Evolutionary conservation across 2,797 vertebrate genomes (phyloP).

Genomic region (Austrolebias charrua): DNA sequence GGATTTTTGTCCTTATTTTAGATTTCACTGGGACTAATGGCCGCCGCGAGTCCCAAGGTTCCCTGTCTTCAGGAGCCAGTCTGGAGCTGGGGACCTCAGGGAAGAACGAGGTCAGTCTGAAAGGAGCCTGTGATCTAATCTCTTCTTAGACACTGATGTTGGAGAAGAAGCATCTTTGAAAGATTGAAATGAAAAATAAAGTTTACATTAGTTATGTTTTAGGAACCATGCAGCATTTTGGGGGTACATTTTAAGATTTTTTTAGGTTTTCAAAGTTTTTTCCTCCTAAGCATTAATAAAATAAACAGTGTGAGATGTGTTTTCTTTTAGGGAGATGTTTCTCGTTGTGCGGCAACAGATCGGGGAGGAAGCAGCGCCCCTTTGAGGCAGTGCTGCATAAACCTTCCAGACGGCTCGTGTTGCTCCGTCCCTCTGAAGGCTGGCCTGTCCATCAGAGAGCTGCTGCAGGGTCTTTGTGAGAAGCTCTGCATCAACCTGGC

Average conservation of each 20-base stretch:
- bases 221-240: too few species aligned
- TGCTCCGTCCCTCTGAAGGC: slow-evolving; percentile 85
- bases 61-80: slow-evolving; percentile 93
- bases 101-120: slow-evolving; percentile 79
- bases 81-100: slow-evolving; percentile 88
- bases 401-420: slow-evolving; percentile 89
- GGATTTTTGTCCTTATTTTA: slow-evolving; percentile 40
- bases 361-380: slow-evolving; percentile 71
- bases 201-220: too few species aligned
- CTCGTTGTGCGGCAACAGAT: slow-evolving; percentile 78
- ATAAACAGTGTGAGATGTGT: too few species aligned
- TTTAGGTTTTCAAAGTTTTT: too few species aligned
- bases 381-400: slow-evolving; percentile 88
- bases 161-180: too few species aligned
- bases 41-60: slow-evolving; percentile 93
- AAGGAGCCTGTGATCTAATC: slow-evolving; percentile 9
- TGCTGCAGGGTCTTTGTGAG: slow-evolving; percentile 91
- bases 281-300: too few species aligned
- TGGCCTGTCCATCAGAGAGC: slow-evolving; percentile 90
- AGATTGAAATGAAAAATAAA: too few species aligned
- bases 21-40: slow-evolving; percentile 88
- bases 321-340: slow-evolving; percentile 80
- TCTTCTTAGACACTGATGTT: not conserved
- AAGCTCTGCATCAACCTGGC: slow-evolving; percentile 93
- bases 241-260: too few species aligned